Evolutionary conservation across 2,888 invertebrate genomes (phyloP).

Genomic region (Eumerus sabulonum): DNA sequence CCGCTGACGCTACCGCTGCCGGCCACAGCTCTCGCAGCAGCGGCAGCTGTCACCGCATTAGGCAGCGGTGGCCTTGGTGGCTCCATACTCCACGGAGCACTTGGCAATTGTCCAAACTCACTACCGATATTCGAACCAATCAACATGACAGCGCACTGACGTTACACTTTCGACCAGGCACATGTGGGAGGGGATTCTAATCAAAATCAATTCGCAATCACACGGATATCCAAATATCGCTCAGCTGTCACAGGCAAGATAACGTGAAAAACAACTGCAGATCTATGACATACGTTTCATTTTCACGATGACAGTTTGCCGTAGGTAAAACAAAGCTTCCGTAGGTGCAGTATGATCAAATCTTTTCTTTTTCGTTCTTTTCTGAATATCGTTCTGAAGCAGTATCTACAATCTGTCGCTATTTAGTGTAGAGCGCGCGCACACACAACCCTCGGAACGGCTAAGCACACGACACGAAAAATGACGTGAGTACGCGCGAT

Average conservation of each 20-base stretch:
- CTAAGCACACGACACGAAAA: slow-evolving; percentile 15
- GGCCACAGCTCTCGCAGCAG: slow-evolving; percentile 55
- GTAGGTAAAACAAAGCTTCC: slow-evolving; percentile 56
- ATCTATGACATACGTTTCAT: background rate
- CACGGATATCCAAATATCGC: slow-evolving; percentile 11
- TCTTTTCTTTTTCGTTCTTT: slow-evolving; percentile 27
- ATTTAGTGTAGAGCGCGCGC: slow-evolving; percentile 50
- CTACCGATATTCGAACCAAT: slow-evolving; percentile 74
- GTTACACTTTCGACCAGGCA: slow-evolving; percentile 40
- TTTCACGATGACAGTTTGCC: slow-evolving; percentile 47
- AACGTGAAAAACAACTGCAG: too few relatives aligned
- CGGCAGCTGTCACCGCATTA: slow-evolving; percentile 30
- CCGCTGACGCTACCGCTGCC: slow-evolving; percentile 55
- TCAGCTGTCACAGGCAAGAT: slow-evolving; percentile 46
- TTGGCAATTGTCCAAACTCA: slow-evolving; percentile 73
- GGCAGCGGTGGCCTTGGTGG: slow-evolving; percentile 70
- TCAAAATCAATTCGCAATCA: slow-evolving; percentile 4
- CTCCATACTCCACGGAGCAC: slow-evolving; percentile 74
- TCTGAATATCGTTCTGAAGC: too few relatives aligned
- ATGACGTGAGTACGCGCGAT: slow-evolving; percentile 66
- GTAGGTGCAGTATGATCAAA: slow-evolving; percentile 12
- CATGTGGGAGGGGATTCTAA: slow-evolving; percentile 40
- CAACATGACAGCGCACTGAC: slow-evolving; percentile 72
- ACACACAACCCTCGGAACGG: slow-evolving; percentile 37
- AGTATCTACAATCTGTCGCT: slow-evolving; percentile 6